Evolutionary conservation across 2,888 invertebrate genomes (phyloP).

Genomic region (Eucriotettix oculatus): DNA sequence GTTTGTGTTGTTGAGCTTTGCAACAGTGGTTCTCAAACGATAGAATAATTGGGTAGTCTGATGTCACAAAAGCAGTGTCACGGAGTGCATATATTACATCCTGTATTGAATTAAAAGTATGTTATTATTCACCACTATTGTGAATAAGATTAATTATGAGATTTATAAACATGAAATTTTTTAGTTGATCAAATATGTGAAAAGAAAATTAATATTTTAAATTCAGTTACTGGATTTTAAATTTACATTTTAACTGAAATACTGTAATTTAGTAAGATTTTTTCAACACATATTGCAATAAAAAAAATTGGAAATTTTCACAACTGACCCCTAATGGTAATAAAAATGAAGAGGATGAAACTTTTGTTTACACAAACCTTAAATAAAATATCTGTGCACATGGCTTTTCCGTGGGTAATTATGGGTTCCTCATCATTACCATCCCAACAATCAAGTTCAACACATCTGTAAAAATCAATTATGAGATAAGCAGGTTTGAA

Average conservation of each 20-base stretch:
- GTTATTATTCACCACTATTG: neutral
- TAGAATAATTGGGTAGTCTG: conserved; percentile 91
- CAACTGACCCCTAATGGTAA: no score
- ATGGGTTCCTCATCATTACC: conserved; percentile 99
- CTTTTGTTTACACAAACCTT: conserved; percentile 36
- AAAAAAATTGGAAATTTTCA: no score
- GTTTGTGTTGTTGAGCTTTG: conserved; percentile 89
- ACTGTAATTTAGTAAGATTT: no score
- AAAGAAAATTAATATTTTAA: no score
- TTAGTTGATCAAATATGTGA: no score
- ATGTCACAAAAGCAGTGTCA: conserved; percentile 97
- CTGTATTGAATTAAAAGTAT: conserved; percentile 19
- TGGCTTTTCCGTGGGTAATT: conserved; percentile 98
- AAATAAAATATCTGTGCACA: conserved; percentile 98
- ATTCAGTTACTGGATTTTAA: no score
- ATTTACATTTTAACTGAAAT: no score
- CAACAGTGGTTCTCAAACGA: conserved; percentile 99
- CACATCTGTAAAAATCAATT: conserved; percentile 46
- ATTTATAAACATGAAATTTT: no score
- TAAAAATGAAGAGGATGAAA: no score
- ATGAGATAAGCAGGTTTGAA: conserved; percentile 2
- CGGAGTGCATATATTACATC: conserved; percentile 93
- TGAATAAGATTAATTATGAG: neutral
- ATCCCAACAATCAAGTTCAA: conserved; percentile 98
- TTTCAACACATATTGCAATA: no score